Conservation (phyloP, 2,797 vertebrate genomes). For the Cichlasoma orientale region DNA sequence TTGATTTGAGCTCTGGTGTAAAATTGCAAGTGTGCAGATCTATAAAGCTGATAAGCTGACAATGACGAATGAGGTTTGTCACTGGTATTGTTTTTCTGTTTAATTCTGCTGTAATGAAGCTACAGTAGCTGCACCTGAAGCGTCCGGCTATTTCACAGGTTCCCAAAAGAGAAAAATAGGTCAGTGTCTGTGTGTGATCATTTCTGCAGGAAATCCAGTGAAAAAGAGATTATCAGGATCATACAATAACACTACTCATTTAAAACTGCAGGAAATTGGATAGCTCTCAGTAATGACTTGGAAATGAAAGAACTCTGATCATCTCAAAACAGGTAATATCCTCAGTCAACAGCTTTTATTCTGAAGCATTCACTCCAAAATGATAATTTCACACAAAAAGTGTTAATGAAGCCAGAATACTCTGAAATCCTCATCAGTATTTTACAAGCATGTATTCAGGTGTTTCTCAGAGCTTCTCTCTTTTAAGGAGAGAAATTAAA, state of each 20-base stretch:
- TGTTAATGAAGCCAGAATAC: background rate
- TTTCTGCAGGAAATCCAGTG: background rate
- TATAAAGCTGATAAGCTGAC: background rate
- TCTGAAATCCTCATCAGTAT: background rate
- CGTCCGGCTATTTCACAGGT: background rate
- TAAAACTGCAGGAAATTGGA: conserved; percentile 19
- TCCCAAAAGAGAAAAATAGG: conserved; percentile 1
- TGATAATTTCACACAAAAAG: background rate
- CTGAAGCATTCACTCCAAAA: background rate
- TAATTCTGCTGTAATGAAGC: background rate
- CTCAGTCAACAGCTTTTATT: background rate
- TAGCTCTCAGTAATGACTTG: conserved; percentile 8
- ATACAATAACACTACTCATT: background rate
- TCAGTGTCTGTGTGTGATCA: background rate
- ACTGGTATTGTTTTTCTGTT: background rate
- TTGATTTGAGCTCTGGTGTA: background rate
- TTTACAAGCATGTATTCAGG: background rate
- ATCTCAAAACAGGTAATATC: background rate
- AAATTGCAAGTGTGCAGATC: background rate
- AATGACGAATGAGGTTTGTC: background rate
- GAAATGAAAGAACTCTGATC: background rate
- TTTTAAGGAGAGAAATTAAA: background rate
- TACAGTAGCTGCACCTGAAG: background rate
- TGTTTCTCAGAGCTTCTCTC: background rate
- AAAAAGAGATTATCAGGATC: background rate